A percentile compares a stretch with the other conserved stretches of the same genome.
phyloP scores from a whole-genome alignment of 1,140 invertebrate species.

The Oryzaephilus surinamensis region DNA sequence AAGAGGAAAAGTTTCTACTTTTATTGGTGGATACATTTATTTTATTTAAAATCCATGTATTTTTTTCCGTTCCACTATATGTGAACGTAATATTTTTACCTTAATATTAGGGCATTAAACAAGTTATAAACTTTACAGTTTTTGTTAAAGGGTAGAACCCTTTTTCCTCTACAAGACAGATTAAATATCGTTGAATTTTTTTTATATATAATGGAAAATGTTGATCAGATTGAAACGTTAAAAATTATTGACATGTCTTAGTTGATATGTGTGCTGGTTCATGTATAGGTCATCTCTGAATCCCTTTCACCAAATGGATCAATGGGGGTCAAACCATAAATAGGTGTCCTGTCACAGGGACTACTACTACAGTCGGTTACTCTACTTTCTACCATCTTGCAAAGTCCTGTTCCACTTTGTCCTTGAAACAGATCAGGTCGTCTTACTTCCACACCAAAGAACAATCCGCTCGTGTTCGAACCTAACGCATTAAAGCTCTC shows the following conservation, averaged over 20 bases:
- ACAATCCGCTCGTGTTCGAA: conserved; percentile 21
- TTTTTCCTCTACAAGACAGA: too few relatives aligned
- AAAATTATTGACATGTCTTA: conserved; percentile 14
- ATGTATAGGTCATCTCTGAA: conserved; percentile 17
- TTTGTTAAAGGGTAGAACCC: too few relatives aligned
- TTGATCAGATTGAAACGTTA: too few relatives aligned
- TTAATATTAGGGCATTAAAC: conserved; percentile 8
- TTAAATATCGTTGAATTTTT: too few relatives aligned
- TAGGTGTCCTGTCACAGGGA: conserved; percentile 26
- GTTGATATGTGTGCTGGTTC: conserved; percentile 15
- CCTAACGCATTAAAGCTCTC: conserved; percentile 22
- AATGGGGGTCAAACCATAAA: conserved; percentile 28
- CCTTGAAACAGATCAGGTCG: conserved; percentile 11
- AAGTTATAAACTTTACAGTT: conserved; percentile 8
- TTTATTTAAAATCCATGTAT: conserved; percentile 11
- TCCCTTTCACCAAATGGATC: conserved; percentile 24
- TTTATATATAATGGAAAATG: too few relatives aligned
- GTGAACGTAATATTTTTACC: conserved; percentile 7
- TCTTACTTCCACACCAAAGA: conserved; percentile 23
- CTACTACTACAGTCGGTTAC: too few relatives aligned
- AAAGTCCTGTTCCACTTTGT: conserved; percentile 17
- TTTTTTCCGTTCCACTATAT: too few relatives aligned
- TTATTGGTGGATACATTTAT: conserved; percentile 13
- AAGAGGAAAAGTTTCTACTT: conserved; percentile 13
- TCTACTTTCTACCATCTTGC: conserved; percentile 14